Evolutionary conservation across 2,888 invertebrate species (phyloP).

Genomic region (Dioctria linearis): DNA sequence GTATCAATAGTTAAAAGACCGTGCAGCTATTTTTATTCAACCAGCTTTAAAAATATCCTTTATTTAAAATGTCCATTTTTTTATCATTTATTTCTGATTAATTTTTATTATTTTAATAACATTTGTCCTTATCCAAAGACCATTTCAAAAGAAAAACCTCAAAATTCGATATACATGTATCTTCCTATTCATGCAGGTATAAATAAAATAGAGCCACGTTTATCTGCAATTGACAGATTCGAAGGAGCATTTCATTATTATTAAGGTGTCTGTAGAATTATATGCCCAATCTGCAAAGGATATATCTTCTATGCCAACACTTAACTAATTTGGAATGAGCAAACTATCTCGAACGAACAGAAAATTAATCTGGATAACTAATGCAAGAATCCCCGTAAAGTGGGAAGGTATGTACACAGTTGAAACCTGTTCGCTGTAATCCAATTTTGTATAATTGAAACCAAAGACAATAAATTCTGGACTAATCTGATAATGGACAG

Average conservation of each 20-base stretch:
- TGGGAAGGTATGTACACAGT: not conserved
- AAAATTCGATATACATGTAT: too few relatives aligned
- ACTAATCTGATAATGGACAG: conserved; percentile 51
- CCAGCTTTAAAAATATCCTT: too few relatives aligned
- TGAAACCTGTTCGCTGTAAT: conserved; percentile 22
- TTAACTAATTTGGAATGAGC: conserved; percentile 35
- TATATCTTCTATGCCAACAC: conserved; percentile 27
- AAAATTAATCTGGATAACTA: conserved; percentile 47
- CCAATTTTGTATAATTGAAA: conserved; percentile 50
- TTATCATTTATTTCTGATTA: too few relatives aligned
- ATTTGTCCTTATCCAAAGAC: too few relatives aligned
- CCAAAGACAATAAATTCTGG: conserved; percentile 50
- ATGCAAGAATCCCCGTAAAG: not conserved
- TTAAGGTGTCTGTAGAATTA: conserved; percentile 18
- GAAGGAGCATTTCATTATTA: not conserved
- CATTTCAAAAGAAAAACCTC: too few relatives aligned
- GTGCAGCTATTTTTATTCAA: too few relatives aligned
- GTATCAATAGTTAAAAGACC: too few relatives aligned
- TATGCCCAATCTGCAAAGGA: not conserved
- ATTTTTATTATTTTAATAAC: too few relatives aligned
- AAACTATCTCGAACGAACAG: conserved; percentile 25
- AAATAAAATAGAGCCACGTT: not conserved
- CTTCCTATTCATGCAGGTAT: not conserved
- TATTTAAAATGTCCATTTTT: too few relatives aligned
- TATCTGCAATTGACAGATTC: conserved; percentile 1